Percentiles rank a stretch among this genome's conserved stretches.
Conservation (phyloP, 2,888 invertebrate species). For the Tachina lurida region DNA sequence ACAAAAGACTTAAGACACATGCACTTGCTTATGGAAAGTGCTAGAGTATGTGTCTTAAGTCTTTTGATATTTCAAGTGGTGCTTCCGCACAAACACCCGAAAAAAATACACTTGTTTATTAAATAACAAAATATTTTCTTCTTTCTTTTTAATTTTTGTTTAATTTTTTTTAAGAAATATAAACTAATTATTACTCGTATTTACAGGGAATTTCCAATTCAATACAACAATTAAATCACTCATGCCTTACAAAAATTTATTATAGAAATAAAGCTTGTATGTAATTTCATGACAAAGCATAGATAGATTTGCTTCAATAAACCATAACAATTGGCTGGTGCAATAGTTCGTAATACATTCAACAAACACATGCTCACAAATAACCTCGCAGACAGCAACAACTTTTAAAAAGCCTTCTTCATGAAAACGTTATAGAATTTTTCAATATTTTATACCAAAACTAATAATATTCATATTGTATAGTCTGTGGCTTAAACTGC, state of each 20-base stretch:
- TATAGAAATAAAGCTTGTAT: neutral
- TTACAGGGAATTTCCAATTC: constrained; percentile 6
- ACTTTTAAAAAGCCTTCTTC: constrained; percentile 19
- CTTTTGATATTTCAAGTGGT: constrained; percentile 17
- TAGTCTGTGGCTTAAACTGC: neutral
- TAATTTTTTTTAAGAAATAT: neutral
- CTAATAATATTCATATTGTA: too few relatives aligned
- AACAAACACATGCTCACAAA: neutral
- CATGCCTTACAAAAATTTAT: constrained; percentile 35
- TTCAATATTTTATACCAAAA: neutral
- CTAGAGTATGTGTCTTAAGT: constrained; percentile 19
- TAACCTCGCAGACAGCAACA: neutral
- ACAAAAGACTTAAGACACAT: neutral
- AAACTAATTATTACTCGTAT: neutral
- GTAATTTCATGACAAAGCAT: constrained; percentile 56
- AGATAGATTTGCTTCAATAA: constrained; percentile 67
- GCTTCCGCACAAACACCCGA: constrained; percentile 26
- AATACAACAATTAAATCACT: constrained; percentile 33
- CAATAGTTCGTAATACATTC: neutral
- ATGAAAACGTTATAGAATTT: neutral
- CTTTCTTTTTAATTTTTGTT: neutral
- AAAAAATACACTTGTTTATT: neutral
- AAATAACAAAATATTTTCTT: neutral
- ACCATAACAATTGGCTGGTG: constrained; percentile 60
- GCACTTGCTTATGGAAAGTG: too few relatives aligned